Conservation (phyloP, 2,888 invertebrate genomes). For the Bimastos eiseni region DNA sequence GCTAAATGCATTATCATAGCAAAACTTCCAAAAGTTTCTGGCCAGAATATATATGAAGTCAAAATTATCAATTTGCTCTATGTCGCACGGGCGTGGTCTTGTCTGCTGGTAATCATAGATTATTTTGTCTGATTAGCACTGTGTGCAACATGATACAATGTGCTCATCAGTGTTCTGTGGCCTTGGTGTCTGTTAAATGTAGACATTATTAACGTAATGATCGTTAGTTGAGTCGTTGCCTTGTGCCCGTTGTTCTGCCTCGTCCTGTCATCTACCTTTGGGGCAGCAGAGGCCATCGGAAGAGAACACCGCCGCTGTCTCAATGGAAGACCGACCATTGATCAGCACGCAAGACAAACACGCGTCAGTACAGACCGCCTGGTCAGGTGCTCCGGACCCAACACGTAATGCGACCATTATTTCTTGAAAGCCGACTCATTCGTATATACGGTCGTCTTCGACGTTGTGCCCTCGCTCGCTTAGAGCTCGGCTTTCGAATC, state of each 20-base stretch:
- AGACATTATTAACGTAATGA: background rate
- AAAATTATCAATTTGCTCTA: too few species aligned
- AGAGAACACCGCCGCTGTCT: background rate
- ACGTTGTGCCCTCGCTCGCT: background rate
- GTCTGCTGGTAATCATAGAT: too few species aligned
- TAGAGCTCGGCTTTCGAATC: background rate
- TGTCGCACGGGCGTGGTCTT: too few species aligned
- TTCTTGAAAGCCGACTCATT: background rate
- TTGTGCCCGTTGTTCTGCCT: background rate
- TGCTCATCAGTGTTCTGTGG: background rate
- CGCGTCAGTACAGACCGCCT: background rate
- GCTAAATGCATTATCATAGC: too few species aligned
- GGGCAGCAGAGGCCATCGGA: conserved; percentile 1
- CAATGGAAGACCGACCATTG: background rate
- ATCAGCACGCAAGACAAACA: conserved; percentile 5
- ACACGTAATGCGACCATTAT: background rate
- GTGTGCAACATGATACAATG: too few species aligned
- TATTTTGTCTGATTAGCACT: background rate
- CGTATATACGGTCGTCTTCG: background rate
- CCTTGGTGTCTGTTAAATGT: background rate
- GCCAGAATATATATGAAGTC: too few species aligned
- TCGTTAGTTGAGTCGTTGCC: background rate
- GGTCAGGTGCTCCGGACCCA: background rate
- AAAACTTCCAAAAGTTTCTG: too few species aligned
- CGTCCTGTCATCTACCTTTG: background rate